A percentile compares a stretch with the other conserved stretches of the same genome.
Conservation (phyloP, 1,140 invertebrate species). For the Saccostrea echinata region DNA sequence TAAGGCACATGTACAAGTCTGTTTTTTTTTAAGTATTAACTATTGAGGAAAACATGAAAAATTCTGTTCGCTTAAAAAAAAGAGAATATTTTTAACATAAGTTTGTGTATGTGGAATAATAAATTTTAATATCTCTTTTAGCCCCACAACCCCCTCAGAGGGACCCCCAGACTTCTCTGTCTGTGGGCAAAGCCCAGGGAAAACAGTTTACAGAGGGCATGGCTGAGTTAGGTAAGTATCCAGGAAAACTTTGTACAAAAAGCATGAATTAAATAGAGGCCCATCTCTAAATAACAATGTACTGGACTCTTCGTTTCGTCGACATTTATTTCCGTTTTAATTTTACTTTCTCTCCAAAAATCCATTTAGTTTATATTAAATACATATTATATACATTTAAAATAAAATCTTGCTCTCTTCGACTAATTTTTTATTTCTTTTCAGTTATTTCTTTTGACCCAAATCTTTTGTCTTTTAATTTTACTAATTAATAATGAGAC, state of each 20-base stretch:
- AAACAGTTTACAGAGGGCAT: constrained; percentile 74
- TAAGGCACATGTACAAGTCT: too few species aligned
- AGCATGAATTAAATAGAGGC: constrained; percentile 9
- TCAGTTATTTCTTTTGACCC: not conserved
- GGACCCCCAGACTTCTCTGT: constrained; percentile 96
- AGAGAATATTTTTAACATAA: not conserved
- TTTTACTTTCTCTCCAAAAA: not conserved
- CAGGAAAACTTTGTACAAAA: not conserved
- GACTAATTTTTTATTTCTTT: too few species aligned
- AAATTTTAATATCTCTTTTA: not conserved
- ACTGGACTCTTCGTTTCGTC: not conserved
- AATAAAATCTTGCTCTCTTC: too few species aligned
- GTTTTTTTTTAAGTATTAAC: too few species aligned
- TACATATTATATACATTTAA: too few species aligned
- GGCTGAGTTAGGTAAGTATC: constrained; percentile 72
- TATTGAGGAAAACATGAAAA: too few species aligned
- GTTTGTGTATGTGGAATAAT: not conserved
- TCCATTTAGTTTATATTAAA: not conserved
- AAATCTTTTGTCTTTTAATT: not conserved
- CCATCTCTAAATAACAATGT: not conserved
- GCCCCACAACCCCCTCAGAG: constrained; percentile 80
- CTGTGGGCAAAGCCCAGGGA: constrained; percentile 85
- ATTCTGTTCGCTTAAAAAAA: not conserved
- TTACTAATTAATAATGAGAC: not conserved
- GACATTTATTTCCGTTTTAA: not conserved